Evolutionary conservation across 1,140 invertebrate species (phyloP).

Genomic region (Drosophila ohnishii): DNA sequence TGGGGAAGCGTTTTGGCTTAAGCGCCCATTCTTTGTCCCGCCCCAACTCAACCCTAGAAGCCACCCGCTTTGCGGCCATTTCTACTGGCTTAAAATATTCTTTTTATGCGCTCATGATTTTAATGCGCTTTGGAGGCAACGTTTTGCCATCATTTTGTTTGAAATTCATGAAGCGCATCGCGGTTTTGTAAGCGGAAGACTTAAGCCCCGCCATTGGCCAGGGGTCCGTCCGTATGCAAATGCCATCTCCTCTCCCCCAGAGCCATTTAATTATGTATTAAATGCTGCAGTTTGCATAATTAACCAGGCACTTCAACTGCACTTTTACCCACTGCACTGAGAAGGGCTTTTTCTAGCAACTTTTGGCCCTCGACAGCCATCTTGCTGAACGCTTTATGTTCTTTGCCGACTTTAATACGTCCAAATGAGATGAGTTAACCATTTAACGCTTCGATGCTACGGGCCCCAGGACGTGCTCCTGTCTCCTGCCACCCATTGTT

Average conservation of each 20-base stretch:
- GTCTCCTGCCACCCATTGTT: constrained; percentile 49
- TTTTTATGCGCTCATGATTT: constrained; percentile 73
- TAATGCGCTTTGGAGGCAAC: constrained; percentile 65
- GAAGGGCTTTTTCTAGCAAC: background rate
- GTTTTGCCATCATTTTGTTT: constrained; percentile 54
- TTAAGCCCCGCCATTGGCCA: constrained; percentile 42
- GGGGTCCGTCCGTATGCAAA: constrained; percentile 37
- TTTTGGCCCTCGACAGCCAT: constrained; percentile 27
- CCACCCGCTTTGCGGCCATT: constrained; percentile 25
- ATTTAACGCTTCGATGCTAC: constrained; percentile 65
- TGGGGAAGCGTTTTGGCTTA: constrained; percentile 59
- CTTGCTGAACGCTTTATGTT: constrained; percentile 24
- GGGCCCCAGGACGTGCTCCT: constrained; percentile 56
- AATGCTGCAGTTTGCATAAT: constrained; percentile 58
- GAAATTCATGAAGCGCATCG: constrained; percentile 66
- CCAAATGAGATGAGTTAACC: constrained; percentile 42
- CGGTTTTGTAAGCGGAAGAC: constrained; percentile 59
- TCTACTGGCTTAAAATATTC: constrained; percentile 64
- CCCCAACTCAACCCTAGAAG: background rate
- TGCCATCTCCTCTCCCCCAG: constrained; percentile 16
- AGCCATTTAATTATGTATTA: constrained; percentile 60
- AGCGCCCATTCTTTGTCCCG: constrained; percentile 38
- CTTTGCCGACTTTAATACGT: constrained; percentile 22
- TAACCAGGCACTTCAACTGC: constrained; percentile 37
- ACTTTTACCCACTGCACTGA: constrained; percentile 16